These are phyloP conservation scores for Leistus spinibarbis DNA, from an alignment of 2,888 invertebrate species.

Conservation along the genomic window DNA sequence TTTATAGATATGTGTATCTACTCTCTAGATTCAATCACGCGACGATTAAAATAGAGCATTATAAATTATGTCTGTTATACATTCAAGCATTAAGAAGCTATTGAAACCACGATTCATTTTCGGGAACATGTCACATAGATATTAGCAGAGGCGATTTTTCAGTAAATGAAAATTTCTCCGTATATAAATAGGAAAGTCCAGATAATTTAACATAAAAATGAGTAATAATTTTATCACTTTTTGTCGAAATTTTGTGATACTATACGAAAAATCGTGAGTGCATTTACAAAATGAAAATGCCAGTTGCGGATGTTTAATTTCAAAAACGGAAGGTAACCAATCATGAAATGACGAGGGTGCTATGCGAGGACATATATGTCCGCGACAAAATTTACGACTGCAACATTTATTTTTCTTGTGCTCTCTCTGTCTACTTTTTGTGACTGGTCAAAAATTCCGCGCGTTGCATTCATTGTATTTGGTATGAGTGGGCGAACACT, in stretches of 20 bases:
- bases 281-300: conserved; percentile 8
- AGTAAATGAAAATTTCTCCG: neutral
- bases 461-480: neutral
- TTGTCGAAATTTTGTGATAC: neutral
- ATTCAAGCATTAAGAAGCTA: neutral
- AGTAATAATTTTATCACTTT: neutral
- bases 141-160: neutral
- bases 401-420: neutral
- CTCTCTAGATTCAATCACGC: neutral
- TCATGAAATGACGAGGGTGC: conserved; percentile 12
- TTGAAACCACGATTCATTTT: neutral
- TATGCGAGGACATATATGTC: conserved; percentile 6
- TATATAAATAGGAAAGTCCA: neutral
- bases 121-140: neutral
- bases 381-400: conserved; percentile 25
- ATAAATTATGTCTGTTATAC: neutral
- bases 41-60: neutral
- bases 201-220: neutral
- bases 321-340: conserved; percentile 28
- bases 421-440: neutral
- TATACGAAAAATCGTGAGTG: neutral
- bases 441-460: neutral
- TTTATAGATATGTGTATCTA: neutral
- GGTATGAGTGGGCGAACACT: neutral
- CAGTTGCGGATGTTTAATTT: conserved; percentile 28